Percentiles rank a stretch among this genome's conserved stretches.
Conservation (phyloP, 2,888 invertebrate genomes). For the Polydrusus tereticollis region DNA sequence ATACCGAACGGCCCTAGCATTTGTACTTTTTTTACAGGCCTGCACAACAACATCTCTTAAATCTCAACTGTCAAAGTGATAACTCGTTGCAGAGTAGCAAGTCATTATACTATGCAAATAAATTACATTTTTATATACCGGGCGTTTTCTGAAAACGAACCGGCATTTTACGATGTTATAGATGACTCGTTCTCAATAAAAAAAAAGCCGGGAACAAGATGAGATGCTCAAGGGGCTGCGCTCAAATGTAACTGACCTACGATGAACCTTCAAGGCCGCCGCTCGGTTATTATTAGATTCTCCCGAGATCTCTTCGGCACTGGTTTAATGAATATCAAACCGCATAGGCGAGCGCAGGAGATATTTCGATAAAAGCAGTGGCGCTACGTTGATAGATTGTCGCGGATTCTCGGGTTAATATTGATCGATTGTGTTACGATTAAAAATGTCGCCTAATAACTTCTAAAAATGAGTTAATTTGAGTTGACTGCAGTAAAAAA, state of each 20-base stretch:
- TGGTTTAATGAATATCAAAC: conserved; percentile 45
- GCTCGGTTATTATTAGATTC: conserved; percentile 45
- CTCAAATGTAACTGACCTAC: conserved; percentile 60
- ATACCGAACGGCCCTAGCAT: too few relatives aligned
- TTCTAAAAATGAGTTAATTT: too few relatives aligned
- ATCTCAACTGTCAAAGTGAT: conserved; percentile 31
- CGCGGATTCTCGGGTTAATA: conserved; percentile 11
- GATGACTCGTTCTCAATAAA: conserved; percentile 33
- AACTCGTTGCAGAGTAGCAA: conserved; percentile 14
- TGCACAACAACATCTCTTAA: background rate
- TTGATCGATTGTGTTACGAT: conserved; percentile 28
- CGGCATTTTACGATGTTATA: conserved; percentile 23
- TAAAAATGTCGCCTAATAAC: too few relatives aligned
- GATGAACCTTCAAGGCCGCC: conserved; percentile 62
- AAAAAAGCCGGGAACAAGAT: conserved; percentile 32
- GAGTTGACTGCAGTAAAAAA: too few relatives aligned
- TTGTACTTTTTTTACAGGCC: too few relatives aligned
- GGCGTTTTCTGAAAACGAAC: conserved; percentile 25
- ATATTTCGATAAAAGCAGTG: conserved; percentile 31
- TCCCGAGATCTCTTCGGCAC: conserved; percentile 36
- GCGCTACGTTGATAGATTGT: conserved; percentile 37
- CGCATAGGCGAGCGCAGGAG: conserved; percentile 27
- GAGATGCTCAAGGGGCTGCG: conserved; percentile 35
- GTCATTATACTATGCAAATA: conserved; percentile 44
- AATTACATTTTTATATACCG: conserved; percentile 33